Evolutionary conservation across 1,140 invertebrate genomes (phyloP), one percentile per base, ranked within the genome.

Genomic region (Bursaphelenchus mucronatus): DNA sequence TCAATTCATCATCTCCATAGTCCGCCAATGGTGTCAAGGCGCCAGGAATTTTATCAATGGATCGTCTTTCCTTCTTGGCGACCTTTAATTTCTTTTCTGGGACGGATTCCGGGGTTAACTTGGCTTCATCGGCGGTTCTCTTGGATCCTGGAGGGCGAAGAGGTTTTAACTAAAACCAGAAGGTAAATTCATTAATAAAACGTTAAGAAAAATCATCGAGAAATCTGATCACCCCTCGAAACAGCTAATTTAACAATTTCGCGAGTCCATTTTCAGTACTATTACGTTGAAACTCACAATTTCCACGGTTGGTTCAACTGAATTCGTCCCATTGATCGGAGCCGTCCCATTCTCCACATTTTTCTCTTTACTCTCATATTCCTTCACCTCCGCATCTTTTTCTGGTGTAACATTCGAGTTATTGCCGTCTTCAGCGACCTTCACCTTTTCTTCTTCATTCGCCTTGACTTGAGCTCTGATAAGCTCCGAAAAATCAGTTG

Each of bases 371-470:
- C 5, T 30, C 30, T 30, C 30, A 30, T 5, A 30, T 30, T 30
- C 30, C 5, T 5, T 30, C 1, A 3, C 30, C 30, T 30, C 30
- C 5, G 30, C 30, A 1, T 30, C 30, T 30, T 30, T 30, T 30
- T 5, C 30, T 1, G 5, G 30, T 30, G 30, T 5, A 30, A 30
- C 30, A 30, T 30, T 5, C 30, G 5, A 30, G 13, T 6, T 49
- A 1, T 49, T 49, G 47, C 47, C 45, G 11, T 39, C 57, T 59
- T 59, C 57, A 17, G 3, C 41, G 13, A 9, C 11, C 57, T 5
- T 40, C 41, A 69, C 15, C 43, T 69, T 30, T 30, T 64, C 53
- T 49, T 47, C 30, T 46, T 47, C 71, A 69, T 69, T 52, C 74
- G 64, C 43, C 70, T 73, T 47, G n/a, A 63, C 53, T 41, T 49